These are phyloP conservation scores for Rhinolophus ferrumequinum DNA, from an alignment of 2,113 vertebrate species.

Conservation along the genomic window DNA sequence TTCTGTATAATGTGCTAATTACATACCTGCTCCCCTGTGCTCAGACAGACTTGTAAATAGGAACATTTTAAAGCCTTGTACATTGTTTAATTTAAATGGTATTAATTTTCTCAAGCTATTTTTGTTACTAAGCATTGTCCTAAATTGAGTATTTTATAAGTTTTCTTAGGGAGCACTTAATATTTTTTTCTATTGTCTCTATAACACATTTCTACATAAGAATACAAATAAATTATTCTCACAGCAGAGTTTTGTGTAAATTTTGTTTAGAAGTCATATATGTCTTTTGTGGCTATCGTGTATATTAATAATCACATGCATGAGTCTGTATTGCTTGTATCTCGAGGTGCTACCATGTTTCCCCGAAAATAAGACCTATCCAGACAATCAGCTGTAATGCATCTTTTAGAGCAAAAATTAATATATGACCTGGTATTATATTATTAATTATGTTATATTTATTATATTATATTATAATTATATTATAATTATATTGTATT, in stretches of 20 bases:
- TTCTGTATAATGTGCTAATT: not conserved
- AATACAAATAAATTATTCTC: slow-evolving; percentile 69
- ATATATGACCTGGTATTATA: too few species aligned
- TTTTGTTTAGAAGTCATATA: not conserved
- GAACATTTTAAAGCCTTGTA: not conserved
- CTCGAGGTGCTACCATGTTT: not conserved
- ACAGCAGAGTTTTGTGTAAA: not conserved
- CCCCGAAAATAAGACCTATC: too few species aligned
- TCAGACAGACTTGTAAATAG: not conserved
- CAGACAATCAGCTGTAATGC: too few species aligned
- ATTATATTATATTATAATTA: too few species aligned
- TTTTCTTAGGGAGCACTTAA: slow-evolving; percentile 43
- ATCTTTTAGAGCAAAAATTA: too few species aligned
- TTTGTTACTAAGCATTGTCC: slow-evolving; percentile 66
- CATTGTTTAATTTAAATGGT: slow-evolving; percentile 45
- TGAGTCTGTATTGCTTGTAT: not conserved
- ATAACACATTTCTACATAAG: slow-evolving; percentile 26
- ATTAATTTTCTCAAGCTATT: slow-evolving; percentile 56
- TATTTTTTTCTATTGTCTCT: slow-evolving; percentile 14
- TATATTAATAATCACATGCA: not conserved
- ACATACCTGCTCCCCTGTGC: not conserved
- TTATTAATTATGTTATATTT: too few species aligned
- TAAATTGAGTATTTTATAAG: slow-evolving; percentile 28
- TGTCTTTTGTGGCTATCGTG: not conserved
- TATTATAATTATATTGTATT: too few species aligned